Percentiles rank a stretch among this genome's conserved stretches.
Conservation (phyloP, 2,113 vertebrate genomes). For the Pterocles orientalis region DNA sequence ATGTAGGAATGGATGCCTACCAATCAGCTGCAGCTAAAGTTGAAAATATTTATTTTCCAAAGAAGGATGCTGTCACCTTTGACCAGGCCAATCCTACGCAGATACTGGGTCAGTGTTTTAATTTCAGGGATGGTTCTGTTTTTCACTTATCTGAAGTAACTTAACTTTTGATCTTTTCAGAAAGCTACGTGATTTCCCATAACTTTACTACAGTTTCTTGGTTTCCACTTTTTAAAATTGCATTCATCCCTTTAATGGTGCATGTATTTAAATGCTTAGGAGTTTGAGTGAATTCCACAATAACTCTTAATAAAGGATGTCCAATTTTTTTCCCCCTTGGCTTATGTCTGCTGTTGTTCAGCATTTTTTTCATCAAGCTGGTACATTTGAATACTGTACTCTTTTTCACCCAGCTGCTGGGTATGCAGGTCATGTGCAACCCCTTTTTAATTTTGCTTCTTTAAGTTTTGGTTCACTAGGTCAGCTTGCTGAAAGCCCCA, state of each 20-base stretch:
- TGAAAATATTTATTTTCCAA: constrained; percentile 94
- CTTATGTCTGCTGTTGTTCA: neutral
- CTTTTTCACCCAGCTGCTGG: neutral
- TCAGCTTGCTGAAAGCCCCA: neutral
- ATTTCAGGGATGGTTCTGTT: neutral
- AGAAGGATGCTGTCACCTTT: constrained; percentile 92
- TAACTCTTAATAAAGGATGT: neutral
- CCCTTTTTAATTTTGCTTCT: neutral
- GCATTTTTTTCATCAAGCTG: neutral
- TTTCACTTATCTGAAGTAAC: neutral
- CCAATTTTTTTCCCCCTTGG: fast-evolving
- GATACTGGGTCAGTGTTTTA: constrained; percentile 85
- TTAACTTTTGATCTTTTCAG: neutral
- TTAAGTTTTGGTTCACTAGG: neutral
- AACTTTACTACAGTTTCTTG: neutral
- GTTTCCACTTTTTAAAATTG: neutral
- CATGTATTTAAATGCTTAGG: neutral
- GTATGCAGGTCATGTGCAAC: neutral
- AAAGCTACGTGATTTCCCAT: neutral
- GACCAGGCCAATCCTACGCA: constrained; percentile 91
- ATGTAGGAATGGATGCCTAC: constrained; percentile 85
- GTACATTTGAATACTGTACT: neutral
- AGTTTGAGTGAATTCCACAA: neutral
- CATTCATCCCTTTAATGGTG: neutral
- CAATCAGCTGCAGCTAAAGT: constrained; percentile 65